phyloP scores from a whole-genome alignment of 92 coral and sea anemone genomes.

The Epizoanthus ramosus region DNA sequence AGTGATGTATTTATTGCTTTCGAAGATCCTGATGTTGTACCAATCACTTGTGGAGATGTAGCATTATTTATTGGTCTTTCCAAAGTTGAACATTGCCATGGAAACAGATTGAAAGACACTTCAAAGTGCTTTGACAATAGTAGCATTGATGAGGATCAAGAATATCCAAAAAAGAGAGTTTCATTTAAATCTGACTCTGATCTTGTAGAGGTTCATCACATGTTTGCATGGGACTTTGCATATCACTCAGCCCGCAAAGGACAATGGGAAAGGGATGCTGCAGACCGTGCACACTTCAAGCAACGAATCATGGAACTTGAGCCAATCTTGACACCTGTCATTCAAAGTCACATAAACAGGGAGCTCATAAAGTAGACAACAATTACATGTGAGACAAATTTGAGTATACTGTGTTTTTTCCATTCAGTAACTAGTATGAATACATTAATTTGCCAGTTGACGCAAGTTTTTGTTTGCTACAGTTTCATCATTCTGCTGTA shows the following conservation, averaged over 20 bases:
- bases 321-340: constrained; percentile 68
- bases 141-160: neutral
- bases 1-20: constrained; percentile 32
- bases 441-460: too few relatives aligned
- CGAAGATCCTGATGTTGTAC: constrained; percentile 4
- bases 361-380: neutral
- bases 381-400: neutral
- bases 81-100: neutral
- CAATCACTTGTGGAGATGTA: neutral
- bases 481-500: too few relatives aligned
- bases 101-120: neutral
- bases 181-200: constrained; percentile 68
- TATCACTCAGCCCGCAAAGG: constrained; percentile 88
- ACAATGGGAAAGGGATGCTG: constrained; percentile 79
- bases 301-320: constrained; percentile 76
- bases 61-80: neutral
- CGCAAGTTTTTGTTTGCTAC: too few relatives aligned
- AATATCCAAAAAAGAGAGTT: constrained; percentile 59
- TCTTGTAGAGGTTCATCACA: constrained; percentile 64
- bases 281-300: constrained; percentile 83
- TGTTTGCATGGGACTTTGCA: constrained; percentile 88
- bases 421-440: too few relatives aligned
- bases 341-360: constrained; percentile 45
- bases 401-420: too few relatives aligned
- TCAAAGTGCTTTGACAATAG: neutral